Percentiles rank a stretch among this genome's conserved stretches.
Evolutionary conservation across 2,888 invertebrate genomes (phyloP).

Genomic region (Scaptomyza flava): DNA sequence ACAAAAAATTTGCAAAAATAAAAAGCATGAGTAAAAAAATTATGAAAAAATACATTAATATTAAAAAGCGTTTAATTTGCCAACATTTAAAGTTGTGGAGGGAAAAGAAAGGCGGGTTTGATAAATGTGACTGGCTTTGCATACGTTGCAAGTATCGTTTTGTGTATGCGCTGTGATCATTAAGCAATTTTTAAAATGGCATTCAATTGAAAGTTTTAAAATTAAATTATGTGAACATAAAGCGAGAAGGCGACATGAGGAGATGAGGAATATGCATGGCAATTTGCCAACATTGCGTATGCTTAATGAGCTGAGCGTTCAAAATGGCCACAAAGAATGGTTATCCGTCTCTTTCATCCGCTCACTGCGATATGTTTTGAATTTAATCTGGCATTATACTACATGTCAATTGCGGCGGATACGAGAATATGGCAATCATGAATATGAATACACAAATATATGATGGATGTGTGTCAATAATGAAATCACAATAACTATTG

Average conservation of each 20-base stretch:
- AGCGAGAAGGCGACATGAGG: conserved; percentile 22
- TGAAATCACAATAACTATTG: conserved; percentile 5
- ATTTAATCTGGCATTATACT: conserved; percentile 28
- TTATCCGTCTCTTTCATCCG: conserved; percentile 8
- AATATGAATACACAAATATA: conserved; percentile 4
- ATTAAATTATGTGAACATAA: conserved; percentile 68
- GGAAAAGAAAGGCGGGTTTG: conserved; percentile 17
- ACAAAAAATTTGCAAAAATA: conserved; percentile 61
- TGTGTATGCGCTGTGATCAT: conserved; percentile 58
- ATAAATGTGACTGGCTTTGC: conserved; percentile 56
- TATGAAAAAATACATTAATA: conserved; percentile 70
- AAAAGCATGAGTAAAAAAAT: conserved; percentile 55
- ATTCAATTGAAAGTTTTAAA: conserved; percentile 69
- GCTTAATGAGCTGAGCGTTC: conserved; percentile 66
- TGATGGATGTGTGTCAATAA: conserved; percentile 2
- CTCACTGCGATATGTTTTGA: conserved; percentile 23
- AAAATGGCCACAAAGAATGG: conserved; percentile 45
- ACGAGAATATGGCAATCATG: conserved; percentile 34
- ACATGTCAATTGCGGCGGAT: conserved; percentile 31
- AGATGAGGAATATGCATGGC: conserved; percentile 54
- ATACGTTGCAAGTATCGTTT: conserved; percentile 40
- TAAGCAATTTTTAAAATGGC: conserved; percentile 68
- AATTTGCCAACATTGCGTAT: conserved; percentile 68
- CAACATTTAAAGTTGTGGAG: conserved; percentile 54
- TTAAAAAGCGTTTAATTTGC: conserved; percentile 77